Conservation (phyloP, 1,140 invertebrate genomes). For the Penaeus japonicus region DNA sequence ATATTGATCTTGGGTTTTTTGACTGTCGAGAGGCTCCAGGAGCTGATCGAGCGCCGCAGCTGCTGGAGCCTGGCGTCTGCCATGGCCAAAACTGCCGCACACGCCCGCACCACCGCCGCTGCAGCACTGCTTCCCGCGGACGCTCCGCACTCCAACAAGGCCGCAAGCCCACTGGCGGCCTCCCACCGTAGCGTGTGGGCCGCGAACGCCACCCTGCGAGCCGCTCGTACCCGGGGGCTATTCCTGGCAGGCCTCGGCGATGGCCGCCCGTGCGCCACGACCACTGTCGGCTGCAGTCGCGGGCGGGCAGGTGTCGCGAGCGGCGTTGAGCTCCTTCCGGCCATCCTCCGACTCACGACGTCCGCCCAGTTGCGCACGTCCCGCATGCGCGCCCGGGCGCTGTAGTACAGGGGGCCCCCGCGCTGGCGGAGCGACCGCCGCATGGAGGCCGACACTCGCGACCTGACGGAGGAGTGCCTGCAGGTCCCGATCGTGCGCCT, state of each 20-base stretch:
- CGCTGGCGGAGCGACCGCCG: neutral
- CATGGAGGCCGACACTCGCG: neutral
- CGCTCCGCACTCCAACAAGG: slow-evolving; percentile 50
- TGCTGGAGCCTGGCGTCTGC: slow-evolving; percentile 50
- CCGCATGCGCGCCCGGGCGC: slow-evolving; percentile 6
- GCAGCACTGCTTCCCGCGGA: slow-evolving; percentile 35
- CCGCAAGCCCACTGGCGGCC: slow-evolving; percentile 46
- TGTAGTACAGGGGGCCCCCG: slow-evolving; percentile 22
- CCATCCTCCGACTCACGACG: neutral
- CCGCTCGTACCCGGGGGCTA: slow-evolving; percentile 44
- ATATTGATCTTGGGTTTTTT: slow-evolving; percentile 44
- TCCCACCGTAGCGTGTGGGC: slow-evolving; percentile 35
- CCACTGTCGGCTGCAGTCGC: slow-evolving; percentile 10
- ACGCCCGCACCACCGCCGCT: slow-evolving; percentile 25
- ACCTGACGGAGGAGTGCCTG: neutral
- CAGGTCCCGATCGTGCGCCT: neutral
- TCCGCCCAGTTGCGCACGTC: slow-evolving; percentile 26
- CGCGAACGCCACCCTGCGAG: slow-evolving; percentile 37
- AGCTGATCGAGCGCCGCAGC: slow-evolving; percentile 50
- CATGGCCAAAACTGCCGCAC: slow-evolving; percentile 33
- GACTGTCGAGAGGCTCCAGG: slow-evolving; percentile 46
- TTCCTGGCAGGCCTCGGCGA: slow-evolving; percentile 39
- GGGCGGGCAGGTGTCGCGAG: slow-evolving; percentile 34
- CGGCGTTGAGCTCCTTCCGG: neutral
- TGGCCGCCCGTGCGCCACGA: neutral